Conservation (phyloP, 2,797 vertebrate genomes). For the Aplochiton taeniatus region DNA sequence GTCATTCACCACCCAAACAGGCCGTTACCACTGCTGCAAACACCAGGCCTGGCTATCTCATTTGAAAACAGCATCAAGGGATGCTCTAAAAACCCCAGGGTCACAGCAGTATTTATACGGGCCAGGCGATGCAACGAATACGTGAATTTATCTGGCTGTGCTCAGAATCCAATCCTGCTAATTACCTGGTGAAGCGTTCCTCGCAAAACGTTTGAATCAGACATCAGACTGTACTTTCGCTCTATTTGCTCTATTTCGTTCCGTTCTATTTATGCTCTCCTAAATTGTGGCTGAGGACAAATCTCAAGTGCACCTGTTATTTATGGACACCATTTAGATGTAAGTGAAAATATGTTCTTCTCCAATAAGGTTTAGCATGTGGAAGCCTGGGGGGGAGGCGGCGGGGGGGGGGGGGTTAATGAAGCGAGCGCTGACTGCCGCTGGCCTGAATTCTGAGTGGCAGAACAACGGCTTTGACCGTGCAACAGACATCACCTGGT, state of each 20-base stretch:
- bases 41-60: conserved; percentile 46
- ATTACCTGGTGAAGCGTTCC: conserved; percentile 36
- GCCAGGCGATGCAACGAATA: conserved; percentile 64
- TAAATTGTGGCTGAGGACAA: conserved; percentile 48
- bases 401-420: conserved; percentile 18
- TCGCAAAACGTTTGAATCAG: conserved; percentile 42
- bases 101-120: conserved; percentile 59
- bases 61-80: conserved; percentile 51
- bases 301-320: conserved; percentile 41
- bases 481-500: conserved; percentile 62
- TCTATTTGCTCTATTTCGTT: too few species aligned
- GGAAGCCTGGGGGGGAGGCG: conserved; percentile 3
- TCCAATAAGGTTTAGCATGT: conserved; percentile 41
- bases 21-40: conserved; percentile 49
- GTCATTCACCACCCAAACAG: conserved; percentile 47
- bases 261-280: conserved; percentile 36
- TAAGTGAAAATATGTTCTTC: conserved; percentile 31
- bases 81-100: conserved; percentile 54
- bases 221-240: conserved; percentile 27
- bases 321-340: conserved; percentile 14
- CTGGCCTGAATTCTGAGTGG: conserved; percentile 56
- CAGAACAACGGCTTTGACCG: conserved; percentile 58
- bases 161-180: conserved; percentile 63
- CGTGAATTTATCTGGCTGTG: conserved; percentile 62
- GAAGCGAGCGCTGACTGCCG: conserved; percentile 36